These are phyloP conservation scores for Dicyrtoma fusca DNA, from an alignment of 2,888 invertebrate genomes.

Conservation along the genomic window DNA sequence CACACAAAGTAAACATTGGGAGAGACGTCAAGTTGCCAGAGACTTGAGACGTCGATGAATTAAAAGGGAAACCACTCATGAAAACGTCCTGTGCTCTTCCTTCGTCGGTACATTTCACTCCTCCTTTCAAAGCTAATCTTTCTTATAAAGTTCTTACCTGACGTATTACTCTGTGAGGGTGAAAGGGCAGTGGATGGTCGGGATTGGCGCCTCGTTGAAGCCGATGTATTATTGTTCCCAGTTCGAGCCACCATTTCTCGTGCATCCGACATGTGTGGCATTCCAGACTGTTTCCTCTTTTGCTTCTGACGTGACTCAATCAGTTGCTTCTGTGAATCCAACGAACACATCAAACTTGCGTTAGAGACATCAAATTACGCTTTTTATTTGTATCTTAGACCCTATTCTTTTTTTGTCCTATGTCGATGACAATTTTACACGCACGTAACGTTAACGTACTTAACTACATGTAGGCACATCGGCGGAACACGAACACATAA, in stretches of 20 bases:
- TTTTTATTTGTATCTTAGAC: too few relatives aligned
- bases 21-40: too few relatives aligned
- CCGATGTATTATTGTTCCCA: constrained; percentile 40
- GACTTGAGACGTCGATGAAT: not conserved
- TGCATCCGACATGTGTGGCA: constrained; percentile 56
- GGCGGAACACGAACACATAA: too few relatives aligned
- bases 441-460: too few relatives aligned
- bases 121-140: too few relatives aligned
- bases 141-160: constrained; percentile 37
- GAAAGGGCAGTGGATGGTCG: constrained; percentile 39
- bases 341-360: not conserved
- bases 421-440: too few relatives aligned
- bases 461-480: too few relatives aligned
- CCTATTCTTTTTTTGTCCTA: too few relatives aligned
- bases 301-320: constrained; percentile 57
- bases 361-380: too few relatives aligned
- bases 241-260: constrained; percentile 45
- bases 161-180: constrained; percentile 33
- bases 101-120: not conserved
- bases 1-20: too few relatives aligned
- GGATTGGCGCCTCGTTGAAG: constrained; percentile 37
- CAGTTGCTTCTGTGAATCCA: constrained; percentile 51
- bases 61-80: not conserved
- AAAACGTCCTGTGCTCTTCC: not conserved
- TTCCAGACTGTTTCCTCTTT: constrained; percentile 56